A percentile compares a stretch with the other conserved stretches of the same genome.
phyloP scores from a whole-genome alignment of 1,140 invertebrate species.

The Ostrea denselamellosa region DNA sequence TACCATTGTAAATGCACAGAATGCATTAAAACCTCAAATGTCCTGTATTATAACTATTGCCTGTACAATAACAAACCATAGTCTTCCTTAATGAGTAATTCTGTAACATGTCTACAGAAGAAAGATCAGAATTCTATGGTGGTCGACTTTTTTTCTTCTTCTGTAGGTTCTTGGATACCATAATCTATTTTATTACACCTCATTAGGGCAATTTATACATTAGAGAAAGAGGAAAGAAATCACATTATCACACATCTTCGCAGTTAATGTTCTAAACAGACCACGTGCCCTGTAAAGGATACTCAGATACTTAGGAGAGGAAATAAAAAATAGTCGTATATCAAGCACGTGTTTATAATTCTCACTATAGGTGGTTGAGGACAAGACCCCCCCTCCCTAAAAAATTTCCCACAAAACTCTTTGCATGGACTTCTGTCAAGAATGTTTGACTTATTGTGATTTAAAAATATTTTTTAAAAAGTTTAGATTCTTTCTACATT shows the following conservation, averaged over 20 bases:
- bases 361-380: too few species aligned
- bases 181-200: conserved; percentile 5
- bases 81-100: neutral
- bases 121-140: too few species aligned
- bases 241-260: neutral
- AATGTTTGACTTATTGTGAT: too few species aligned
- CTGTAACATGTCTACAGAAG: too few species aligned
- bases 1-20: neutral
- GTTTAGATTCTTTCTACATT: too few species aligned
- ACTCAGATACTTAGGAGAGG: too few species aligned
- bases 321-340: neutral
- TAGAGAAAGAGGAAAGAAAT: neutral
- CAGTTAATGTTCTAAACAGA: neutral
- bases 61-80: neutral
- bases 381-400: too few species aligned
- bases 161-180: neutral
- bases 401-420: too few species aligned
- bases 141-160: neutral
- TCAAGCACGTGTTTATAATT: too few species aligned
- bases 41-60: neutral
- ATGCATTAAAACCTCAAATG: neutral
- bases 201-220: conserved; percentile 1
- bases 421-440: too few species aligned
- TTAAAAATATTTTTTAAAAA: too few species aligned
- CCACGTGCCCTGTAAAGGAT: neutral